Percentiles rank a stretch among this genome's conserved stretches.
Conservation (phyloP, 2,797 vertebrate species). For the Phoeniculus purpureus region DNA sequence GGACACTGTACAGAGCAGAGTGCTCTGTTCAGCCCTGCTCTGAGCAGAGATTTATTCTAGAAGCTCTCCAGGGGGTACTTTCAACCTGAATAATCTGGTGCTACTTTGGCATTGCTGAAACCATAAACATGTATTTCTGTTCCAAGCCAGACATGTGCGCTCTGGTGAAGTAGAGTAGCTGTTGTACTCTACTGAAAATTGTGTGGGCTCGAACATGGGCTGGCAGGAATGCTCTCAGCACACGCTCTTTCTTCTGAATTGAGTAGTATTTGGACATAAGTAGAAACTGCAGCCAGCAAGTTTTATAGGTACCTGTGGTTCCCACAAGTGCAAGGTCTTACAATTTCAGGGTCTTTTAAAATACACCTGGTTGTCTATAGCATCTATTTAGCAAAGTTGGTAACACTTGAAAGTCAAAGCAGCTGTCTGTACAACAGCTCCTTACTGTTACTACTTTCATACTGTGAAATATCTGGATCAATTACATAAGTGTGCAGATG, state of each 20-base stretch:
- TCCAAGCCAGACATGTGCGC: background rate
- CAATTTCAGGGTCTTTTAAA: background rate
- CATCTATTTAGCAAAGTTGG: background rate
- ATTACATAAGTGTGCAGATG: background rate
- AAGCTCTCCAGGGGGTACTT: background rate
- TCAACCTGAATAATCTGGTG: rapidly evolving
- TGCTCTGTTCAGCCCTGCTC: background rate
- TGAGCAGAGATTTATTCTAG: background rate
- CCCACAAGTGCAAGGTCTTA: background rate
- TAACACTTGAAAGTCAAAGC: background rate
- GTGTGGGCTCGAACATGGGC: background rate
- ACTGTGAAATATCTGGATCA: background rate
- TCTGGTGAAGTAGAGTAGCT: background rate
- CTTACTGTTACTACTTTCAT: background rate
- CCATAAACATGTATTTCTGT: background rate
- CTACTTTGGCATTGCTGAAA: background rate
- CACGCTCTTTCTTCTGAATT: background rate
- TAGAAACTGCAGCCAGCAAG: background rate
- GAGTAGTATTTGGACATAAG: background rate
- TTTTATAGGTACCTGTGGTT: background rate
- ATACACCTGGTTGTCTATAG: background rate
- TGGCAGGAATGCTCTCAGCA: background rate
- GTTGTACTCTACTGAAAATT: background rate
- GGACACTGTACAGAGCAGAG: background rate
- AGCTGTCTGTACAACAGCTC: background rate